Evolutionary conservation across 2,888 invertebrate species (phyloP), one percentile per base, ranked within the genome.

Genomic region (Balanococcus diminutus): DNA sequence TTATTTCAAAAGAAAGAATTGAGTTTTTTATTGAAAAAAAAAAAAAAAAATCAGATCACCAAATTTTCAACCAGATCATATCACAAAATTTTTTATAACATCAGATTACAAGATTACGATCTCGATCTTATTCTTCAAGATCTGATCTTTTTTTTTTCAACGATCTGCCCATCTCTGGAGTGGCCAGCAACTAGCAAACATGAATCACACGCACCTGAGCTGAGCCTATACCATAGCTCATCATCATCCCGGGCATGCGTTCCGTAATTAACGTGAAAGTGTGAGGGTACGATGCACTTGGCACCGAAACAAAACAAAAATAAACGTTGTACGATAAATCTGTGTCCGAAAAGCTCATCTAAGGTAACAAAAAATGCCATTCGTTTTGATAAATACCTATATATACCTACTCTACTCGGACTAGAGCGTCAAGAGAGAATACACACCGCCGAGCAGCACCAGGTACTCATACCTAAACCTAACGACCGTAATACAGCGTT

Each of bases 241-340:
- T n/a, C n/a, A n/a, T n/a, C n/a, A 16, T 3, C 46, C 61, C 25
- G 2, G 9, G 25, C 11, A 25, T 1, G 2, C 61, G 14, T 61
- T 61, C 61, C 25, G 25, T 61, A 61, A 61, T 61, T 61, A 61
- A 61, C 46, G 61, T 61, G 46, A 61, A 61, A 25, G 61, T 61
- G 61, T 61, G 14, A 61, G 11, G 22, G 61, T 61, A 9, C 61
- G 61, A 61, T 22, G 9, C 11, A 1, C 11, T 25, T 4, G 11
- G 11, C n/a, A 25, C 56, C 61, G 61, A 61, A 61, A 61, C 61
- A 61, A 61, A 61, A 61, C 61, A 61, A 61, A 61, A 61, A 25
- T 61, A 61, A 61, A 61, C 61, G 22, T 61, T 61, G 1, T 6
- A 9, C 61, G 22, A 61, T 61, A 61, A 61, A 61, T 61, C 61